phyloP scores from a whole-genome alignment of 2,888 invertebrate genomes.

The Himalopsyche japonica region DNA sequence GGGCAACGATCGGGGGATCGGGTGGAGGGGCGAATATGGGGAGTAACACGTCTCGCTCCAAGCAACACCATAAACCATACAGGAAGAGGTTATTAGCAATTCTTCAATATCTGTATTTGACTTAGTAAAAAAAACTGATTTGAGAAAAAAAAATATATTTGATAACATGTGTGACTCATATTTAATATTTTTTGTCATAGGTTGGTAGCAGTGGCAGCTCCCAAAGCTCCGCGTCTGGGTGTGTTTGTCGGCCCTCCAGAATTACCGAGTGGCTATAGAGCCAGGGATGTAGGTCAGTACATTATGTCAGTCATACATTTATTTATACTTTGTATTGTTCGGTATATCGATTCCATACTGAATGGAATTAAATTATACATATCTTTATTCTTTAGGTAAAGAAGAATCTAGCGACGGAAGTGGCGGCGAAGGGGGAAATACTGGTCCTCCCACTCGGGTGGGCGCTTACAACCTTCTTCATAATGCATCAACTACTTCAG shows the following conservation, averaged over 20 bases:
- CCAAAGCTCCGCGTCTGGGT: conserved; percentile 74
- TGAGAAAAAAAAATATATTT: no score
- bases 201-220: conserved; percentile 78
- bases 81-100: conserved; percentile 33
- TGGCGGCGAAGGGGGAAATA: conserved; percentile 53
- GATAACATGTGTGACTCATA: no score
- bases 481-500: conserved; percentile 48
- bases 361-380: neutral
- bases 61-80: conserved; percentile 38
- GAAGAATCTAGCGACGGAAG: conserved; percentile 65
- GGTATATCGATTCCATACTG: neutral
- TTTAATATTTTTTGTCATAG: neutral
- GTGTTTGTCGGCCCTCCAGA: conserved; percentile 70
- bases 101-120: neutral
- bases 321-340: neutral
- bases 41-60: conserved; percentile 42
- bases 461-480: conserved; percentile 50
- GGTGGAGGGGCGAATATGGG: neutral
- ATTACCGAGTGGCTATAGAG: conserved; percentile 61
- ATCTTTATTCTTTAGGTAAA: conserved; percentile 46
- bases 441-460: conserved; percentile 51
- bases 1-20: conserved; percentile 25
- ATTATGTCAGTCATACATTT: neutral
- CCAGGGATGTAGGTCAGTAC: conserved; percentile 43
- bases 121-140: no score